phyloP scores from a whole-genome alignment of 2,113 vertebrate species.

The Ailurus styani region DNA sequence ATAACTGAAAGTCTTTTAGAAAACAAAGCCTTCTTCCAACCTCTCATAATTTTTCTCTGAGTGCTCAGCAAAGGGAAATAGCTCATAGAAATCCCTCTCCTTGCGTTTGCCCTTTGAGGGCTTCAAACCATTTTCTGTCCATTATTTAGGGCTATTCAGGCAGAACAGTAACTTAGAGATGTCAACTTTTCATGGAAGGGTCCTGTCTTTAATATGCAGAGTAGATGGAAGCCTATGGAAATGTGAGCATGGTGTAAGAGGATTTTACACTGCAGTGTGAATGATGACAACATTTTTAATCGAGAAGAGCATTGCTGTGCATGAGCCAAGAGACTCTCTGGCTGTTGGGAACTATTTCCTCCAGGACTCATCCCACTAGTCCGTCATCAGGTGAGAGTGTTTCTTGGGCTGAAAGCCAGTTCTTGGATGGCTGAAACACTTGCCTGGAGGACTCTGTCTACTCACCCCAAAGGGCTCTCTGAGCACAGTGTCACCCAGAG shows the following conservation, averaged over 20 bases:
- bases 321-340: constrained; percentile 51
- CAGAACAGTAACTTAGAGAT: not conserved
- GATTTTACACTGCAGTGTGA: constrained; percentile 33
- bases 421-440: constrained; percentile 70
- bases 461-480: constrained; percentile 59
- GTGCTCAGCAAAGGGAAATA: constrained; percentile 23
- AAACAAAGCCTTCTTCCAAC: constrained; percentile 43
- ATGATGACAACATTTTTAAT: constrained; percentile 66
- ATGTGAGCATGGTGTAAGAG: not conserved
- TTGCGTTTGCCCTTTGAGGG: not conserved
- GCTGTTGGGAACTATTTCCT: constrained; percentile 60
- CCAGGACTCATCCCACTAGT: constrained; percentile 27
- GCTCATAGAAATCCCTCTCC: not conserved
- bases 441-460: constrained; percentile 44
- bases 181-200: not conserved
- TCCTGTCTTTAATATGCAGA: constrained; percentile 21
- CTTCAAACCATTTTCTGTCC: not conserved
- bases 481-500: constrained; percentile 25
- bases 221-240: not conserved
- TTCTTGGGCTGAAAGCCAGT: constrained; percentile 66
- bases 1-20: constrained; percentile 53
- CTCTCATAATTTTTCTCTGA: constrained; percentile 30
- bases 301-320: constrained; percentile 48
- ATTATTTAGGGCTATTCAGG: not conserved
- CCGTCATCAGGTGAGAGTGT: constrained; percentile 69